phyloP scores from a whole-genome alignment of 2,113 vertebrate species.

The Ellobius talpinus region DNA sequence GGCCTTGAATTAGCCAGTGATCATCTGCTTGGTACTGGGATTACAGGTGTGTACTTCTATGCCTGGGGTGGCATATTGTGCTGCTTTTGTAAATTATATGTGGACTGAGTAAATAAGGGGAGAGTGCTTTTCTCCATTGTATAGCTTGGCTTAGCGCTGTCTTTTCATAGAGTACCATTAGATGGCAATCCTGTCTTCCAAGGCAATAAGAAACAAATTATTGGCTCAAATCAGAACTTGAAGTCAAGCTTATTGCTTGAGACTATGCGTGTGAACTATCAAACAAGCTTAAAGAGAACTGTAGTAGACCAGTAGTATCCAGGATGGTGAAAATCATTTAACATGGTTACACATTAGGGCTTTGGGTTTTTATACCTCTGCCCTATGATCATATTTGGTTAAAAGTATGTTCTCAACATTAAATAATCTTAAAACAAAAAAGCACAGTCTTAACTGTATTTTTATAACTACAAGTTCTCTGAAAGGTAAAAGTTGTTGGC shows the following conservation, averaged over 20 bases:
- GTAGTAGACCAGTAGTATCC: background rate
- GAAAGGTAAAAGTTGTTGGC: background rate
- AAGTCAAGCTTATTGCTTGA: slow-evolving; percentile 24
- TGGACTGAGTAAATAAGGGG: background rate
- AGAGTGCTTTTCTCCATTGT: background rate
- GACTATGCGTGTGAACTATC: slow-evolving; percentile 30
- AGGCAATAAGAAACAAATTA: slow-evolving; percentile 21
- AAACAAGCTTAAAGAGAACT: slow-evolving; percentile 11
- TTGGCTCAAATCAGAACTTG: background rate
- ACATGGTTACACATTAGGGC: background rate
- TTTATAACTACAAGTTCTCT: background rate
- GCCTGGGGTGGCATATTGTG: background rate
- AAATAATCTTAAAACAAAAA: slow-evolving; percentile 14
- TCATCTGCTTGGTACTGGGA: background rate
- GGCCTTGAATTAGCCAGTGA: background rate
- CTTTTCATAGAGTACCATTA: slow-evolving; percentile 55
- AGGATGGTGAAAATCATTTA: background rate
- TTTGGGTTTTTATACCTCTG: slow-evolving; percentile 35
- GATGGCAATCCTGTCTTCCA: slow-evolving; percentile 62
- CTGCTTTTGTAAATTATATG: background rate
- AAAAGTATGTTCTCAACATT: slow-evolving; percentile 14
- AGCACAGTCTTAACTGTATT: background rate
- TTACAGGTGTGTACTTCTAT: background rate
- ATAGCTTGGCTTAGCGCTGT: background rate
- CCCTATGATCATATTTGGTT: background rate